These are phyloP conservation scores for Bungarus multicinctus DNA, from an alignment of 2,113 vertebrate species.

Conservation along the genomic window DNA sequence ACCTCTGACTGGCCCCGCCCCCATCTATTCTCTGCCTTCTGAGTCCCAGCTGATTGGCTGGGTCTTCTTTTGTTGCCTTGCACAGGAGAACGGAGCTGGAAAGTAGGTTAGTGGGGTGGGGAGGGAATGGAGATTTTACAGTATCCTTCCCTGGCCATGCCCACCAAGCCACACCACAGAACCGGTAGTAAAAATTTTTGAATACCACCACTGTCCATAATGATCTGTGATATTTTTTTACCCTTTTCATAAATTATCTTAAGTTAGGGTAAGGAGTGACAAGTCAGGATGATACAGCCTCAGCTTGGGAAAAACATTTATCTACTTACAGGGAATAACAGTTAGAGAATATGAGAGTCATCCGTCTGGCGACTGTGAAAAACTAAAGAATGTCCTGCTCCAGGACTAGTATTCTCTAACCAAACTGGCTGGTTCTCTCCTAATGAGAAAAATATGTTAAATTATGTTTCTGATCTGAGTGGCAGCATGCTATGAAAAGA, in stretches of 20 bases:
- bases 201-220: too few relatives aligned
- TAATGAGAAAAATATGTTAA: not conserved
- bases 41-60: too few relatives aligned
- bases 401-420: not conserved
- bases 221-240: not conserved
- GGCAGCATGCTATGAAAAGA: not conserved
- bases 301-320: not conserved
- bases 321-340: not conserved
- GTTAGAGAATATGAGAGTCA: not conserved
- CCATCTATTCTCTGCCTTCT: too few relatives aligned
- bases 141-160: too few relatives aligned
- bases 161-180: too few relatives aligned
- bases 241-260: not conserved
- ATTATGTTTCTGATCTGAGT: not conserved
- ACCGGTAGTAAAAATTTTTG: too few relatives aligned
- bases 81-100: too few relatives aligned
- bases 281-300: not conserved
- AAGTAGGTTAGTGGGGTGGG: too few relatives aligned
- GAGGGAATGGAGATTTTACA: too few relatives aligned
- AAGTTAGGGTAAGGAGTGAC: not conserved
- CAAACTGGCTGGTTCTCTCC: not conserved
- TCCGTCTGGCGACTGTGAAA: not conserved
- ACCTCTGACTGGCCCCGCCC: too few relatives aligned
- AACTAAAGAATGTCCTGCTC: not conserved
- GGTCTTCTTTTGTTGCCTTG: too few relatives aligned